Base-by-base conservation (phyloP, 2,113 vertebrate genomes). In the Pimephales promelas region DNA sequence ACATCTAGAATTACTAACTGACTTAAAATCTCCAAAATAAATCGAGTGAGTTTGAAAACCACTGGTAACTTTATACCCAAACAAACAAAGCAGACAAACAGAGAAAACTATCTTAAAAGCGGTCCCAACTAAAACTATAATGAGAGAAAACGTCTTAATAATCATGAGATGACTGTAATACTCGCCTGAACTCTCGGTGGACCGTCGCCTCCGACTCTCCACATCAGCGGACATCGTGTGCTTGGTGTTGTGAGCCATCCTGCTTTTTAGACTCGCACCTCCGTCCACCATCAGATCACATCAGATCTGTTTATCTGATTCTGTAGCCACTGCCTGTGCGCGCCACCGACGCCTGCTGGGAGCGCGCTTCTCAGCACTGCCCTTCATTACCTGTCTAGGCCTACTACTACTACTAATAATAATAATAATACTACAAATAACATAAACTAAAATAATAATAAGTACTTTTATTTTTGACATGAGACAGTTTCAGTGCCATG, bases 101-200 rank as follows among this genome's bases (percentile, higher is more conserved):
- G 13, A 52, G 8, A 49, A 76, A 80, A 45, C 14, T 43, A 24
- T 2, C 0, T 14, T 36, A 52, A 36, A 40, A 10, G 7, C 10
- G 6, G 10, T 40, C 7, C 5, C 10, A 2, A 45, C 56, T 0
- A 74, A 24, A 9, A 20, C 13, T 28, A 74, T 6, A 34, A 10
- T 16, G 9, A 11, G 57, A 26, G n/a, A 34, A 11, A 26, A 31
- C 10, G n/a, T 61, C 2, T 71, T 13, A 24, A 45, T n/a, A 72
- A 72, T 0, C n/a, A 6, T 14, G 26, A 22, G 26, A 52, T 16
- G 13, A 10, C 3, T 31, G 6, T 22, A 49, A 54, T 18, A 71
- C 87, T 81, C 45, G 86, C 90, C 90, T 84, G 85, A 85, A n/a
- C 87, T 77, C 9, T 87, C 88, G 1, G 86, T 87, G 34, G 86